A percentile compares a stretch with the other conserved stretches of the same genome.
Conservation (phyloP, 1,140 invertebrate genomes). For the Drosophila parvula region DNA sequence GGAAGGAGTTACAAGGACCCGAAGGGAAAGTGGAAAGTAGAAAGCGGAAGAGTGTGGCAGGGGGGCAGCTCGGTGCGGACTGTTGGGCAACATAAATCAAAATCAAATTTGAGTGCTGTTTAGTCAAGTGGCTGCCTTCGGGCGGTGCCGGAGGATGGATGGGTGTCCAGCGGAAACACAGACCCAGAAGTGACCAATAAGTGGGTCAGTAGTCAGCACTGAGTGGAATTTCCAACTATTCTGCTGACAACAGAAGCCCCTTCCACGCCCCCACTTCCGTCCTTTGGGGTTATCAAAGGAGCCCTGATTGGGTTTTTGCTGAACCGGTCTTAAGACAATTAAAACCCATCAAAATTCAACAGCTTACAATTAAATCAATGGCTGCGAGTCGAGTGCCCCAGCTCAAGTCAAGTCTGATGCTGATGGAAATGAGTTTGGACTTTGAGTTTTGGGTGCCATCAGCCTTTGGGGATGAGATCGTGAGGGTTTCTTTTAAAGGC, state of each 20-base stretch:
- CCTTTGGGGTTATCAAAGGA: conserved; percentile 22
- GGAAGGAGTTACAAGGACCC: background rate
- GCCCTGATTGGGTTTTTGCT: conserved; percentile 64
- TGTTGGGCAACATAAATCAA: conserved; percentile 76
- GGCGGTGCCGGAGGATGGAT: conserved; percentile 5
- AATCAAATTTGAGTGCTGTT: conserved; percentile 82
- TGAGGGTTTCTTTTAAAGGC: background rate
- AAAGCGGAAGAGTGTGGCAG: conserved; percentile 8
- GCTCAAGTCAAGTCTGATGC: conserved; percentile 25
- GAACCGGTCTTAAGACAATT: conserved; percentile 68
- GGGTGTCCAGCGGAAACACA: conserved; percentile 53
- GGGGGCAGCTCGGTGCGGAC: conserved; percentile 25
- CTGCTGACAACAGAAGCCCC: conserved; percentile 50
- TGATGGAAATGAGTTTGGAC: conserved; percentile 46
- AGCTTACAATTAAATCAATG: conserved; percentile 76
- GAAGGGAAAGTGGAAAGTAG: conserved; percentile 4
- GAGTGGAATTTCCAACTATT: conserved; percentile 69
- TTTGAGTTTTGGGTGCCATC: conserved; percentile 15
- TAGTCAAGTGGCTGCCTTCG: conserved; percentile 70
- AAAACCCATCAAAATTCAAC: conserved; percentile 79
- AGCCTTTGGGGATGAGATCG: conserved; percentile 9
- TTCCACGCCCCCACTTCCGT: background rate
- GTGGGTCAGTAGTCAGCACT: conserved; percentile 75
- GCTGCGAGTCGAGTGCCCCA: conserved; percentile 20
- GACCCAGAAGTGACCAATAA: conserved; percentile 78